These are phyloP conservation scores for Neogobius melanostomus DNA, from an alignment of 2,113 vertebrate species.

Conservation along the genomic window DNA sequence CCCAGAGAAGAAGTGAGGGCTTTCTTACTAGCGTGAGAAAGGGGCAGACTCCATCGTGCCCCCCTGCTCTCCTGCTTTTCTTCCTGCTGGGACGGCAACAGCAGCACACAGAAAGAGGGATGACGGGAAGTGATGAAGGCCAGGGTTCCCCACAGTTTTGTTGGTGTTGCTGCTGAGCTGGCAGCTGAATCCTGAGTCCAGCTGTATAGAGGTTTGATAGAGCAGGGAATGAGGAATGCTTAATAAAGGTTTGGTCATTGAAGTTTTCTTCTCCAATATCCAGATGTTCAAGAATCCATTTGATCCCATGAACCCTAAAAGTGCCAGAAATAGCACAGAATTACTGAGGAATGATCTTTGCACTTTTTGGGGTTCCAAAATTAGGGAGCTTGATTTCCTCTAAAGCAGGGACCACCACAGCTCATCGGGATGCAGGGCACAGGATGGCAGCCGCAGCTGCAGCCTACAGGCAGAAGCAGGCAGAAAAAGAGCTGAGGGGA, in stretches of 20 bases:
- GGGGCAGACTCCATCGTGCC: constrained; percentile 65
- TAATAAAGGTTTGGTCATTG: constrained; percentile 22
- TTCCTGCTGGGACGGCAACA: constrained; percentile 63
- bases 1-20: constrained; percentile 81
- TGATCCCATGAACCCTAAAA: neutral
- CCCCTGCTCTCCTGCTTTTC: constrained; percentile 53
- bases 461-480: constrained; percentile 76
- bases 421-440: constrained; percentile 86
- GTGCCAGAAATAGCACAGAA: constrained; percentile 9
- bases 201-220: constrained; percentile 67
- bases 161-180: constrained; percentile 75
- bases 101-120: constrained; percentile 59
- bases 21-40: constrained; percentile 90
- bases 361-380: constrained; percentile 59
- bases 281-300: constrained; percentile 42
- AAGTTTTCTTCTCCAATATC: constrained; percentile 23
- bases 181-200: constrained; percentile 58
- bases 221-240: constrained; percentile 24
- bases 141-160: constrained; percentile 73
- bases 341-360: constrained; percentile 28
- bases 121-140: constrained; percentile 59
- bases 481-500: constrained; percentile 67
- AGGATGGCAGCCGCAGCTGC: constrained; percentile 81
- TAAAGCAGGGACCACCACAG: constrained; percentile 61
- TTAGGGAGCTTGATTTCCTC: constrained; percentile 71